phyloP scores from a whole-genome alignment of 2,797 vertebrate species.

The Paedocypris micromegethes region DNA sequence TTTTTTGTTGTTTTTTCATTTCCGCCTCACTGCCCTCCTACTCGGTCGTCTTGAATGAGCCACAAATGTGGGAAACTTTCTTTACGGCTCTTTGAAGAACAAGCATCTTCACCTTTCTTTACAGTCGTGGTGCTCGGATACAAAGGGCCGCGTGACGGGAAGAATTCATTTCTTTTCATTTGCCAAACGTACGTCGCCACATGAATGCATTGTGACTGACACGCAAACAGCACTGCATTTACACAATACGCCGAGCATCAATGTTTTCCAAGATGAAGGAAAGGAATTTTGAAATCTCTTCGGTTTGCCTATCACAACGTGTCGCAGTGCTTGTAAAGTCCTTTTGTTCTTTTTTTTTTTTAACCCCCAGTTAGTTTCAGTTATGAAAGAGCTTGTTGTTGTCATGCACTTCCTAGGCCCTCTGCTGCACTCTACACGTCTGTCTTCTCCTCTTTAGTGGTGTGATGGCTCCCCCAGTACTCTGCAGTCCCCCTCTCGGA shows the following conservation, averaged over 20 bases:
- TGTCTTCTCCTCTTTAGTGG: conserved; percentile 44
- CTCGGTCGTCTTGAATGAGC: conserved; percentile 18
- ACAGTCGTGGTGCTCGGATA: not conserved
- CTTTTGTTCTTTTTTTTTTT: conserved; percentile 35
- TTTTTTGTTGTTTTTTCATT: not conserved
- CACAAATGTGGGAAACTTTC: conserved; percentile 9
- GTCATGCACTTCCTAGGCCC: conserved; percentile 34
- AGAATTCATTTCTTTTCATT: not conserved
- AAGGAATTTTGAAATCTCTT: conserved; percentile 40
- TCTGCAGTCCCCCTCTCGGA: conserved; percentile 42
- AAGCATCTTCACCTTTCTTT: not conserved
- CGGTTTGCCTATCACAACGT: conserved; percentile 30
- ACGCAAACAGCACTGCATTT: conserved; percentile 8
- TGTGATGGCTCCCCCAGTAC: conserved; percentile 41
- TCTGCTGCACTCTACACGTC: conserved; percentile 32
- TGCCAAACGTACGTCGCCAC: not conserved
- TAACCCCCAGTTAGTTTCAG: conserved; percentile 40
- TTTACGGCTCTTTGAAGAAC: conserved; percentile 20
- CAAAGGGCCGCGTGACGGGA: not conserved
- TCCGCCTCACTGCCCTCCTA: not conserved
- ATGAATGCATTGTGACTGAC: not conserved
- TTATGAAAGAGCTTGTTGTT: conserved; percentile 36
- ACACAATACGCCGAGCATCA: conserved; percentile 30
- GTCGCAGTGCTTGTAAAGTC: conserved; percentile 39
- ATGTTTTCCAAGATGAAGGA: conserved; percentile 26